Conservation (phyloP, 2,797 vertebrate genomes). For the Xerus rutilus region DNA sequence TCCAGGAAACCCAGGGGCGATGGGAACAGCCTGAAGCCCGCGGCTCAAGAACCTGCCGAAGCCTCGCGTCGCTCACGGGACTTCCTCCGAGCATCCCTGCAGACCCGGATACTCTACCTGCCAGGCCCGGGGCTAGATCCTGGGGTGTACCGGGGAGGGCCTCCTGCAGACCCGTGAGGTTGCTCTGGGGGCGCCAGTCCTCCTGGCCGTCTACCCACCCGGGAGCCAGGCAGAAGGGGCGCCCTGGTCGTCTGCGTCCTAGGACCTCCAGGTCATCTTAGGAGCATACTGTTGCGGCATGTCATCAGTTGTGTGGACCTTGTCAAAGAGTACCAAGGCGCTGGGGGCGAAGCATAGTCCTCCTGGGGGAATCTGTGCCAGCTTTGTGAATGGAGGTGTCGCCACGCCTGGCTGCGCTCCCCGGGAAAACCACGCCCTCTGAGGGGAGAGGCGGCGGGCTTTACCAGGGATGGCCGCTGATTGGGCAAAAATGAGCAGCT, state of each 20-base stretch:
- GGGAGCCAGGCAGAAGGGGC: not conserved
- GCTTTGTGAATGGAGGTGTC: not conserved
- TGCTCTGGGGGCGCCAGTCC: not conserved
- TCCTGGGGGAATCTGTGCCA: not conserved
- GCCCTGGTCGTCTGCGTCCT: not conserved
- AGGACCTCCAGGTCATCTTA: not conserved
- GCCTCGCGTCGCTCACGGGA: not conserved
- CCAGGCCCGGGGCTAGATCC: not conserved
- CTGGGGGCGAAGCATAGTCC: not conserved
- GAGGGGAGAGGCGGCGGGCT: not conserved
- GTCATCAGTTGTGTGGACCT: not conserved
- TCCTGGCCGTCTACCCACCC: not conserved
- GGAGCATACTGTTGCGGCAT: not conserved
- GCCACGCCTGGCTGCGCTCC: no score
- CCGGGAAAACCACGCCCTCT: no score
- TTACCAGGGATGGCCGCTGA: not conserved
- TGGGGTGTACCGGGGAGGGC: not conserved
- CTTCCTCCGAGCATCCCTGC: not conserved
- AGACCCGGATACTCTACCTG: not conserved
- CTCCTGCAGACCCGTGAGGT: rapidly evolving
- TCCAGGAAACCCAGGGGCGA: not conserved
- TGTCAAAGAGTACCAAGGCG: not conserved
- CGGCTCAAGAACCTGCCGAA: not conserved
- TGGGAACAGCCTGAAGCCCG: not conserved
- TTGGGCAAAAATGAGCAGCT: not conserved